A percentile compares a stretch with the other conserved stretches of the same genome.
Evolutionary conservation across 2,113 vertebrate genomes (phyloP).

Genomic region (Notechis scutatus): DNA sequence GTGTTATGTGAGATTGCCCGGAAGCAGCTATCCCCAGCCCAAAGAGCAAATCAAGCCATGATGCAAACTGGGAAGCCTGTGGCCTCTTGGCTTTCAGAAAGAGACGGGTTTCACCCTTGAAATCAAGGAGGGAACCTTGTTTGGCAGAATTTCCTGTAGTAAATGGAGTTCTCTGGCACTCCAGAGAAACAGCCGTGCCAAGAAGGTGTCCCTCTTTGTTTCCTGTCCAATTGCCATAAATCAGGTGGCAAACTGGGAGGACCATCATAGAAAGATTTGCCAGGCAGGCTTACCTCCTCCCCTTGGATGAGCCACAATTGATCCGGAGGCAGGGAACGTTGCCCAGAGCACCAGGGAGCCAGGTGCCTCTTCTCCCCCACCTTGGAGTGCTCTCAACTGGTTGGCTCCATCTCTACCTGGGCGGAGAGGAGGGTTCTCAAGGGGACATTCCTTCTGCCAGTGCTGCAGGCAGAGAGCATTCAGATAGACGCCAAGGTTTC

Average conservation of each 20-base stretch:
- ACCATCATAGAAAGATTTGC: not conserved
- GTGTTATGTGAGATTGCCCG: not conserved
- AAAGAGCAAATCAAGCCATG: not conserved
- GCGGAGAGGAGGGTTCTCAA: slow-evolving; percentile 7
- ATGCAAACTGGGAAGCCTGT: not conserved
- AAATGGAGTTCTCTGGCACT: not conserved
- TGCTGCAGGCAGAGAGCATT: not conserved
- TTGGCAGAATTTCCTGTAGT: not conserved
- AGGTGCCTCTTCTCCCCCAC: not conserved
- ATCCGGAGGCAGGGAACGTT: not conserved
- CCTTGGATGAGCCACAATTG: not conserved
- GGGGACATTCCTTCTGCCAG: not conserved
- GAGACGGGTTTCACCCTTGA: not conserved
- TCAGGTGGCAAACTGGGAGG: not conserved
- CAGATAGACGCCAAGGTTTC: not conserved
- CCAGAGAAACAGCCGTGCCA: not conserved
- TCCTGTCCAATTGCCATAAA: not conserved
- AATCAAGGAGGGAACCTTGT: not conserved
- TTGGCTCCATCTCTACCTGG: slow-evolving; percentile 1
- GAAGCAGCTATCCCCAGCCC: not conserved
- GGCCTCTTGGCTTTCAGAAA: not conserved
- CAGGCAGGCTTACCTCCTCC: not conserved
- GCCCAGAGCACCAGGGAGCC: not conserved
- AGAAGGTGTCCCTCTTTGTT: too few species aligned
- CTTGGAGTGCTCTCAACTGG: not conserved